Base-by-base conservation (phyloP, 35 echinoderm and acorn worm species). In the Chiridota heheva region DNA sequence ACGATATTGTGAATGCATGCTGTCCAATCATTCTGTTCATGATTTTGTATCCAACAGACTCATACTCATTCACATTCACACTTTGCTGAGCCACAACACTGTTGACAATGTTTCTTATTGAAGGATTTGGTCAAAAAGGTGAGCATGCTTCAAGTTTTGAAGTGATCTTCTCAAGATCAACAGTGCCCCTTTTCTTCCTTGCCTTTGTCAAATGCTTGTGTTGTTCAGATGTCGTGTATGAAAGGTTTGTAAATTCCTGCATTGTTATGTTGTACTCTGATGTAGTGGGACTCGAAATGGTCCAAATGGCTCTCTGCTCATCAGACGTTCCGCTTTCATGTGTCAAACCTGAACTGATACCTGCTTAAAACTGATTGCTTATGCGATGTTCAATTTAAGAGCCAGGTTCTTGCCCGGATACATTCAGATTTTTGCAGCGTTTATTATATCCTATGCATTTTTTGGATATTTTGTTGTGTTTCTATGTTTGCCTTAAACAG, bases 231-330 rank as follows among this genome's bases (percentile, higher is more conserved):
- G 88, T 90, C 5, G 45, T 37, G n/a, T n/a, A n/a, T n/a, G n/a
- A n/a, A n/a, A n/a, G n/a, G n/a, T n/a, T n/a, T n/a, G 44, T 90
- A 90, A 90, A 76, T 53, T 84, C 88, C 60, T 91, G 82, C 82
- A 86, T 81, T 25, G 74, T 83, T 45, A 32, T 40, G 66, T 91
- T 91, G 38, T 69, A 51, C 57, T 86, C 82, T 16, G 89, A 84
- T 55, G 37, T 55, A 32, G 71, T 51, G 20, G 82, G 82, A 18
- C 29, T 46, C 7, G 61, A 81, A 79, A 84, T 49, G 4, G 67
- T 75, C 87, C 87, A 82, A 17, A 78, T 20, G 42, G 46, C 24
- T 7, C 66, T 61, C 67, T 72, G 63, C 34, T 42, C 44, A 36
- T 88, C 86, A 2, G n/a, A 26, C 76, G 87, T 87, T 12, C 76